phyloP scores from a whole-genome alignment of 2,888 invertebrate species.

The Rhagium mordax region DNA sequence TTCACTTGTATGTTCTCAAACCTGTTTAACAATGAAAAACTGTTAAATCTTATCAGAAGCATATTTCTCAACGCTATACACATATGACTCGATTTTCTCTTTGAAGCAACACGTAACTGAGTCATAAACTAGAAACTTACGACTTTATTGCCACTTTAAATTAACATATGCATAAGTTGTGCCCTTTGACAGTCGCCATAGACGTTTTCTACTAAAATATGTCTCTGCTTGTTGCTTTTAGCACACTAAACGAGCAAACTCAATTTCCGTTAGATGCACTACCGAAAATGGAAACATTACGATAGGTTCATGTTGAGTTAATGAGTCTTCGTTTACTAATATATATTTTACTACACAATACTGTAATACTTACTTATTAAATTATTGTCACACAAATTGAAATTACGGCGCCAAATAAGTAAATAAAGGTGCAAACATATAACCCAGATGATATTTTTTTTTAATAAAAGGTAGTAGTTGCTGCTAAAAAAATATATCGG shows the following conservation, averaged over 20 bases:
- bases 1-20: too few relatives aligned
- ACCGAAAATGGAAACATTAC: not conserved
- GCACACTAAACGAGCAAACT: not conserved
- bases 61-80: not conserved
- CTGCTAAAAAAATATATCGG: too few relatives aligned
- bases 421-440: too few relatives aligned
- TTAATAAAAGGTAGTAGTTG: too few relatives aligned
- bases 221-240: not conserved
- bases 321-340: too few relatives aligned
- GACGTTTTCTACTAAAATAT: not conserved
- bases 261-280: not conserved
- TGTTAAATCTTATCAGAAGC: not conserved
- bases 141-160: constrained; percentile 14
- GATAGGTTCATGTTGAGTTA: too few relatives aligned
- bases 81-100: not conserved
- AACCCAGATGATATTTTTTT: too few relatives aligned
- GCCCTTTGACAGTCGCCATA: not conserved
- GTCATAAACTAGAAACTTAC: constrained; percentile 17
- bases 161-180: constrained; percentile 17
- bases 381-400: too few relatives aligned
- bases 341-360: too few relatives aligned
- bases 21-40: not conserved
- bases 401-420: too few relatives aligned
- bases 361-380: too few relatives aligned
- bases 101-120: not conserved